Percentiles rank a stretch among this genome's conserved stretches.
phyloP scores from a whole-genome alignment of 2,113 vertebrate genomes.

The Blennius ocellaris region DNA sequence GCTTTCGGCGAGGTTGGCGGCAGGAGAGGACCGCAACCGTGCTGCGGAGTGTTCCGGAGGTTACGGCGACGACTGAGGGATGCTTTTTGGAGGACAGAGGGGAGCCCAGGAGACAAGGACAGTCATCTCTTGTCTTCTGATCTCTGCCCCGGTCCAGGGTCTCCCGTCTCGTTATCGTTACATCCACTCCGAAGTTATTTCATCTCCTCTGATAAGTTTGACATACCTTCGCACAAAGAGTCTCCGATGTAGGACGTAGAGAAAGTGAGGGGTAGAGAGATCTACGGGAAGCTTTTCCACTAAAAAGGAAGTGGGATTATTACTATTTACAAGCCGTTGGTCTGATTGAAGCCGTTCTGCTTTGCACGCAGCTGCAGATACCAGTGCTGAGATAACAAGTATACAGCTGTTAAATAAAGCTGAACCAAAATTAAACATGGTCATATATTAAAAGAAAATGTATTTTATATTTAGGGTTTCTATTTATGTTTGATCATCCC shows the following conservation, averaged over 20 bases:
- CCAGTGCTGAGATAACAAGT: no score
- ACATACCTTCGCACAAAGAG: conserved; percentile 28
- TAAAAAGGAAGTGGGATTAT: not conserved
- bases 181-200: conserved; percentile 46
- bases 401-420: no score
- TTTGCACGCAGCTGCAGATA: no score
- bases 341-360: no score
- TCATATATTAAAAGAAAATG: no score
- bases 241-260: conserved; percentile 8
- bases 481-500: no score
- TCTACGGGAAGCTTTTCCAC: not conserved
- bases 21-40: conserved; percentile 62
- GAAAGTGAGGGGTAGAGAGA: not conserved
- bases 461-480: no score
- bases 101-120: conserved; percentile 73
- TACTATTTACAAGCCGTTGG: not conserved
- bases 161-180: conserved; percentile 54
- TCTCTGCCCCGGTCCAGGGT: conserved; percentile 49
- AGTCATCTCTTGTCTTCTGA: conserved; percentile 57
- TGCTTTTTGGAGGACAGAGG: conserved; percentile 62
- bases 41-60: conserved; percentile 54
- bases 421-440: no score
- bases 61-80: conserved; percentile 59
- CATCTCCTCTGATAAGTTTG: conserved; percentile 60
- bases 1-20: conserved; percentile 74